phyloP scores from a whole-genome alignment of 37 sponge, comb jelly and placozoan genomes.

The Mnemiopsis leidyi region DNA sequence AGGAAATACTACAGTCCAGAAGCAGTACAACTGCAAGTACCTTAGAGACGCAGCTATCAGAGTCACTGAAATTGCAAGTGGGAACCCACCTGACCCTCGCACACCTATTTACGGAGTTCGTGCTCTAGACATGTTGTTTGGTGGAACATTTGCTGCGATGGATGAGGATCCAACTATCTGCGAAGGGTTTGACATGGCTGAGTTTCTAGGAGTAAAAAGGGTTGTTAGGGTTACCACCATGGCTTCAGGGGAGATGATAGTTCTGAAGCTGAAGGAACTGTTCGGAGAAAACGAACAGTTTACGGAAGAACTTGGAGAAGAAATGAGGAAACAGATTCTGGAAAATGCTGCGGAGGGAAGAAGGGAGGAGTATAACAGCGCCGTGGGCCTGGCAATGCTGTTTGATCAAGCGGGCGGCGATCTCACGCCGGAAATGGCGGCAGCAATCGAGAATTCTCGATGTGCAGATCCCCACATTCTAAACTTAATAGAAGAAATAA shows the following conservation, averaged over 20 bases:
- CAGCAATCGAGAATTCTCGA: conserved; percentile 67
- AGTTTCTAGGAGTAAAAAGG: conserved; percentile 77
- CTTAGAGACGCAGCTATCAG: conserved; percentile 65
- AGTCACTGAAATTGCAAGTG: conserved; percentile 67
- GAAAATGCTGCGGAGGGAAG: conserved; percentile 69
- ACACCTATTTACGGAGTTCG: conserved; percentile 67
- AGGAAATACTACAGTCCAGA: conserved; percentile 33
- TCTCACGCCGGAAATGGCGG: conserved; percentile 70
- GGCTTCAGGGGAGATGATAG: conserved; percentile 75
- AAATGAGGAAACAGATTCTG: conserved; percentile 79
- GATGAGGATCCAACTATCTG: conserved; percentile 4
- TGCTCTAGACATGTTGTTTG: conserved; percentile 67
- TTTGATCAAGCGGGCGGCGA: conserved; percentile 83
- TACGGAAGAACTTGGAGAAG: conserved; percentile 67
- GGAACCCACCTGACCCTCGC: conserved; percentile 40
- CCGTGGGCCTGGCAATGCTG: conserved; percentile 71
- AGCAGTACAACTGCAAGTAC: conserved; percentile 66
- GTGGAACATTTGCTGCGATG: conserved; percentile 57
- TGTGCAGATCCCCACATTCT: conserved; percentile 62
- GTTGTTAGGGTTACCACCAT: conserved; percentile 76
- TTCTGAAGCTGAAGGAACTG: conserved; percentile 68
- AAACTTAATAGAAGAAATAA: conserved; percentile 71
- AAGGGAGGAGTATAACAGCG: conserved; percentile 88
- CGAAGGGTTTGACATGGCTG: conserved; percentile 75
- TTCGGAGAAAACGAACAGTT: conserved; percentile 75